A percentile compares a stretch with the other conserved stretches of the same genome.
Evolutionary conservation across 2,888 invertebrate genomes (phyloP).

Genomic region (Xylophagus ater): DNA sequence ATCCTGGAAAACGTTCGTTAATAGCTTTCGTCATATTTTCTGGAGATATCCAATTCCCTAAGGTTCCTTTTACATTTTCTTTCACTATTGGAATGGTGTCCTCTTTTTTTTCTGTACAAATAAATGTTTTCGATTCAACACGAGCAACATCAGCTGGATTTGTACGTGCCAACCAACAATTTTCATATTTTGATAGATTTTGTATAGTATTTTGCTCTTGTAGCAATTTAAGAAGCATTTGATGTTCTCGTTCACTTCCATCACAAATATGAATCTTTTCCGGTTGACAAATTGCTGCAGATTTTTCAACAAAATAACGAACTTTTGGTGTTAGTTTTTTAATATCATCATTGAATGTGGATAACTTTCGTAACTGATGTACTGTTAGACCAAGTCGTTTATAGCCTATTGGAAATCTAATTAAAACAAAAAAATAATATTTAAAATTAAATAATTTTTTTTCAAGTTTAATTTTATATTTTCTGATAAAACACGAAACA

Average conservation of each 20-base stretch:
- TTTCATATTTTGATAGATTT: slow-evolving; percentile 77
- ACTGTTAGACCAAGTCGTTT: too few species aligned
- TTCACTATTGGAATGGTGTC: slow-evolving; percentile 75
- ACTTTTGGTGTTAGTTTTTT: slow-evolving; percentile 41
- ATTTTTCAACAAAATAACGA: slow-evolving; percentile 65
- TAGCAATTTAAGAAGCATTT: slow-evolving; percentile 61
- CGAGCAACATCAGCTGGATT: slow-evolving; percentile 97
- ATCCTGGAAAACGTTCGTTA: slow-evolving; percentile 76
- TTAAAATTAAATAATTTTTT: too few species aligned
- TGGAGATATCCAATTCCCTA: slow-evolving; percentile 91
- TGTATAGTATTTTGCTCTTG: slow-evolving; percentile 68
- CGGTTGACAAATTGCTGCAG: slow-evolving; percentile 73
- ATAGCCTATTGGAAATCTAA: too few species aligned
- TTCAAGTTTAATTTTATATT: too few species aligned
- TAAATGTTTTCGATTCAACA: slow-evolving; percentile 93
- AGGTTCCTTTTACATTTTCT: slow-evolving; percentile 67
- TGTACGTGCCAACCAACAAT: slow-evolving; percentile 91
- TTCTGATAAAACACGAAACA: too few species aligned
- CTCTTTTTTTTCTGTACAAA: slow-evolving; percentile 70
- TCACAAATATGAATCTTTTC: slow-evolving; percentile 86
- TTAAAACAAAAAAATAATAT: too few species aligned
- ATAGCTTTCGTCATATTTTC: slow-evolving; percentile 70
- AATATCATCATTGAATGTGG: slow-evolving; percentile 42
- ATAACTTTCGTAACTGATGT: slow-evolving; percentile 43
- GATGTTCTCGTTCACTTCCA: slow-evolving; percentile 76